phyloP scores from a whole-genome alignment of 2,888 invertebrate genomes.

The Cerastoderma edule region DNA sequence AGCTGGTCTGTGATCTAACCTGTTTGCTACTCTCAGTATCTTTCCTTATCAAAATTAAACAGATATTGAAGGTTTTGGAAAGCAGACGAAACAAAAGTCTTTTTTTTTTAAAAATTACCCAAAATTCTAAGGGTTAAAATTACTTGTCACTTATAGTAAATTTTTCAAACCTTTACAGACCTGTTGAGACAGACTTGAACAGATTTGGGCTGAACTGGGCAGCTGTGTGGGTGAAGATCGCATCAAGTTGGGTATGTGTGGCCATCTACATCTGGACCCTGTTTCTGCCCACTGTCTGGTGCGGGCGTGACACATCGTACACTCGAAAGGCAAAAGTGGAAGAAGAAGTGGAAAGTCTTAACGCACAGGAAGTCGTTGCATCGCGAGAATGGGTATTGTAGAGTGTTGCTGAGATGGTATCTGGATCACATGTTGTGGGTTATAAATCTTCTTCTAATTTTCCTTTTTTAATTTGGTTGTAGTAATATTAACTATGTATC shows the following conservation, averaged over 20 bases:
- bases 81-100: too few species aligned
- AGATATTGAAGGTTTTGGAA: too few species aligned
- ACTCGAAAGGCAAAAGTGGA: constrained; percentile 23
- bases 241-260: constrained; percentile 84
- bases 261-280: constrained; percentile 83
- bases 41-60: too few species aligned
- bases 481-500: too few species aligned
- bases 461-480: too few species aligned
- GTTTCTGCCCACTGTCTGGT: constrained; percentile 79
- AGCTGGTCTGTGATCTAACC: too few species aligned
- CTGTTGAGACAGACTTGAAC: constrained; percentile 82
- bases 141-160: too few species aligned
- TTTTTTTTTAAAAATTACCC: too few species aligned
- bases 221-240: constrained; percentile 85
- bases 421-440: background rate
- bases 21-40: too few species aligned
- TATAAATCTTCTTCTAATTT: too few species aligned
- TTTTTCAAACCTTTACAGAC: constrained; percentile 78
- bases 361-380: constrained; percentile 45
- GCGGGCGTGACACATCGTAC: constrained; percentile 73
- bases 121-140: too few species aligned
- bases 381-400: constrained; percentile 54
- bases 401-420: too few species aligned
- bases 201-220: constrained; percentile 84
- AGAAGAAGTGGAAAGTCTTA: constrained; percentile 47